Evolutionary conservation across 2,797 vertebrate species (phyloP), one percentile per base, ranked within the genome.

Genomic region (Bradypodion pumilum): DNA sequence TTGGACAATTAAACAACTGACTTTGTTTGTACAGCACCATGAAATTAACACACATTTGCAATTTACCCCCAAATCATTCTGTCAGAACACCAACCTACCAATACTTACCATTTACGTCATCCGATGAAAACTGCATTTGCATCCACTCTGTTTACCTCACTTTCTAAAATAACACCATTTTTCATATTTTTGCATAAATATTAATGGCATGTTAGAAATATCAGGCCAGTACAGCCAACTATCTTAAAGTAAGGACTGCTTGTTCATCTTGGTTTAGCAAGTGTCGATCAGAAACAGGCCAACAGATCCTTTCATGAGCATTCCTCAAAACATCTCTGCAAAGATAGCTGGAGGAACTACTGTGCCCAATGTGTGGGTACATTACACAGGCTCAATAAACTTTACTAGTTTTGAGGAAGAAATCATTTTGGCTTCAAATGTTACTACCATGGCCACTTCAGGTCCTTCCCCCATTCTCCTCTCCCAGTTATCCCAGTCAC

Each of bases 61-160:
- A 72, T 37, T 52, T 23, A 15, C 70, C 29, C 4, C 37, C 7
- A 1, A 68, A 77, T 29, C 12, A 10, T 4, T 21, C 23, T 32
- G 35, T 78, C 49, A 63, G 42, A 6, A 9, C 19, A 29, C 66
- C 78, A 49, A 37, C 56, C 56, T 72, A 32, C 44, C 70, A 74
- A 59, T 74, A 75, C 83, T 85, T 85, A 85, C 83, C 83, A 46
- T 42, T 42, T 40, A 56, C 6, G 3, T 40, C 25, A 35, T 42
- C 60, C 59, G 19, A 42, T 69, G 37, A 46, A 68, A 37, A 74
- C 25, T 70, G 42, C 1, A 72, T n/a, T 59, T n/a, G 21, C 19
- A 19, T 44, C 52, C 5, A 16, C 12, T 72, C 8, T 21, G 5
- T 59, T 16, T 25, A 9, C n/a, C 29, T 52, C 40, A 56, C 37